Conservation (phyloP, 1,140 invertebrate species). For the Melanaphis sacchari region DNA sequence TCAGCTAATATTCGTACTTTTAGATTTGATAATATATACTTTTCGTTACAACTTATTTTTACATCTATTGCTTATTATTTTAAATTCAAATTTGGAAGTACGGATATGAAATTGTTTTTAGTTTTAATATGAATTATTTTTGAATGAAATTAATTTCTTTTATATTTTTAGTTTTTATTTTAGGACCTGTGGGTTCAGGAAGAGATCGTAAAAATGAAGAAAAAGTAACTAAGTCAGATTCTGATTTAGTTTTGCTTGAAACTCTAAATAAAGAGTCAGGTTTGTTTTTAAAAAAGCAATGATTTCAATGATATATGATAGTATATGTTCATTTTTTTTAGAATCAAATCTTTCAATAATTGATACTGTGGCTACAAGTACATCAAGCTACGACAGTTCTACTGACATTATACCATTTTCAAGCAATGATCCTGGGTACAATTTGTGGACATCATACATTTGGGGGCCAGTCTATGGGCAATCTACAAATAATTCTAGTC, state of each 20-base stretch:
- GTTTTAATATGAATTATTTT: not conserved
- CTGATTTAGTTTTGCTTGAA: conserved; percentile 21
- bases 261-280: conserved; percentile 22
- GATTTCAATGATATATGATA: not conserved
- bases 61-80: not conserved
- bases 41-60: too few relatives aligned
- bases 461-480: conserved; percentile 45
- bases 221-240: not conserved
- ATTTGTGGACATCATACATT: conserved; percentile 50
- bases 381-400: not conserved
- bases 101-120: not conserved
- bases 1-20: too few relatives aligned
- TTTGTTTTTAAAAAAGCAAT: not conserved
- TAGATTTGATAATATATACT: too few relatives aligned
- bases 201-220: conserved; percentile 52
- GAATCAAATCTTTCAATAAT: conserved; percentile 21
- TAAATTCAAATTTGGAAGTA: not conserved
- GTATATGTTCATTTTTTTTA: not conserved
- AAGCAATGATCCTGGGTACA: conserved; percentile 33
- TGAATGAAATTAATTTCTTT: not conserved
- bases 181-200: conserved; percentile 51
- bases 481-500: conserved; percentile 29
- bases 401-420: conserved; percentile 35
- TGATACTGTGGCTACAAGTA: not conserved
- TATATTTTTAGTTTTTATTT: not conserved